A percentile compares a stretch with the other conserved stretches of the same genome.
Evolutionary conservation across 2,797 vertebrate genomes (phyloP).

Genomic region (Lepilemur ruficaudatus): DNA sequence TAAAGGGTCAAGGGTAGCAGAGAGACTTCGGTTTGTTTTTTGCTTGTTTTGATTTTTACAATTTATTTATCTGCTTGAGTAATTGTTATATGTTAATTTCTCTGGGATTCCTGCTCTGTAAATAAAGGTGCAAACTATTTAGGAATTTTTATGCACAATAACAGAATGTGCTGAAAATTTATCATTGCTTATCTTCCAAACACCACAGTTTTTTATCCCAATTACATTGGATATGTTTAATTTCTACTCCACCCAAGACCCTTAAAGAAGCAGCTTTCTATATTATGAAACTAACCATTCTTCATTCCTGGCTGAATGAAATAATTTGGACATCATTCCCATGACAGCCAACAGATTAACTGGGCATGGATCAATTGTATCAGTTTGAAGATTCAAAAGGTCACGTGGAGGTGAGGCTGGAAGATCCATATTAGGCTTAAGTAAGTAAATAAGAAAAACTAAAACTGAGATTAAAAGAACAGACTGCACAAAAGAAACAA

Average conservation of each 20-base stretch:
- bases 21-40: not conserved
- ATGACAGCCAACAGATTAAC: not conserved
- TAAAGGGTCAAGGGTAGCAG: not conserved
- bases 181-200: not conserved
- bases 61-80: not conserved
- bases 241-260: not conserved
- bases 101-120: not conserved
- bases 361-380: not conserved
- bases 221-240: slow-evolving; percentile 9
- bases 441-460: not conserved
- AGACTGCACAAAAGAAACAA: not conserved
- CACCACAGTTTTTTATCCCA: not conserved
- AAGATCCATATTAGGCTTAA: not conserved
- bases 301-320: not conserved
- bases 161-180: slow-evolving; percentile 11
- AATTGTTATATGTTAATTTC: slow-evolving; percentile 21
- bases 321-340: not conserved
- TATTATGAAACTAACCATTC: not conserved
- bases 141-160: slow-evolving; percentile 19
- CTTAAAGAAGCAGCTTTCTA: not conserved
- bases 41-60: not conserved
- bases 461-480: not conserved
- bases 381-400: not conserved
- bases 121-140: not conserved
- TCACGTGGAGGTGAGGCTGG: not conserved